Evolutionary conservation across 2,113 vertebrate genomes (phyloP).

Genomic region (Tragelaphus buxtoni): DNA sequence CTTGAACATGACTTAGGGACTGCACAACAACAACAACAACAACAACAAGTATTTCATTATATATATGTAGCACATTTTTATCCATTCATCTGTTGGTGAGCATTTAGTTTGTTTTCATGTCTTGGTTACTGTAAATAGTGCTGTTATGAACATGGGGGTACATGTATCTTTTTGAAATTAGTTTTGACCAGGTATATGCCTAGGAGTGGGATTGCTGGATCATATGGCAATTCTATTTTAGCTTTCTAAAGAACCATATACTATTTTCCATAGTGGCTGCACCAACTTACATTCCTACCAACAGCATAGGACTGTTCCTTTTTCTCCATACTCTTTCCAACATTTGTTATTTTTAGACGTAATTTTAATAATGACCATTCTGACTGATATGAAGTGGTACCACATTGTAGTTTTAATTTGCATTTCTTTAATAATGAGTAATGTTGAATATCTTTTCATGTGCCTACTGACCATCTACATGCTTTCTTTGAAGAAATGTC

Average conservation of each 20-base stretch:
- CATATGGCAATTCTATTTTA: not conserved
- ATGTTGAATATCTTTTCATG: not conserved
- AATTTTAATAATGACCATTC: not conserved
- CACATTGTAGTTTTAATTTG: not conserved
- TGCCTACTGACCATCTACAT: not conserved
- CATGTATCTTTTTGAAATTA: not conserved
- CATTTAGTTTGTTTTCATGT: not conserved
- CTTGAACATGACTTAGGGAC: not conserved
- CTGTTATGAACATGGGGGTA: not conserved
- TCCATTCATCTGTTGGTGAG: not conserved
- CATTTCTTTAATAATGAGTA: not conserved
- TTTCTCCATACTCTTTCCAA: not conserved
- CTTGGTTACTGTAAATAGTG: not conserved
- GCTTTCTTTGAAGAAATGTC: not conserved
- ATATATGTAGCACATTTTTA: not conserved
- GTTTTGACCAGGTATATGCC: not conserved
- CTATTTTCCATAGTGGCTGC: not conserved
- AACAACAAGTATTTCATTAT: not conserved
- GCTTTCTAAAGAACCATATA: not conserved
- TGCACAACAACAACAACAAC: not conserved
- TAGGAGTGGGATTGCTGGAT: not conserved
- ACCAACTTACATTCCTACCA: not conserved
- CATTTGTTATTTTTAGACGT: not conserved
- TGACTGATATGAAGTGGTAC: not conserved
- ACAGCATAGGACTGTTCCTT: not conserved